Evolutionary conservation across 2,797 vertebrate genomes (phyloP).

Genomic region (Pithecia hirsuta): DNA sequence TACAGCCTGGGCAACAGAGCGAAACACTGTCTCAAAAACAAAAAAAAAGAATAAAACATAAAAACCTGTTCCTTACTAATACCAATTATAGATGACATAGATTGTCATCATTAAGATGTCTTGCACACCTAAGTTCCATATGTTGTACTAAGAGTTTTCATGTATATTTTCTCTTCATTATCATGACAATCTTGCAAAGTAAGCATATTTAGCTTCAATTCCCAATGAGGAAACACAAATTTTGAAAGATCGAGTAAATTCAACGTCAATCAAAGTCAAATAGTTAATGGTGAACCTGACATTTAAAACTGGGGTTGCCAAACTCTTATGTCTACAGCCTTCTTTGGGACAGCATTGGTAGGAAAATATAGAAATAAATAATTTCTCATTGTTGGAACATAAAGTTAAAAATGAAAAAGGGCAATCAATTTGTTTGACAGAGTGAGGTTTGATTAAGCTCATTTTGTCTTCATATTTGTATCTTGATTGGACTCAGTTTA

Average conservation of each 20-base stretch:
- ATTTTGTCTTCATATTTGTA: neutral
- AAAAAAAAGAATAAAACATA: neutral
- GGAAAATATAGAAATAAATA: neutral
- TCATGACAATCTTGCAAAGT: neutral
- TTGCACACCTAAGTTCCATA: neutral
- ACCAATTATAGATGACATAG: neutral
- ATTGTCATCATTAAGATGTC: neutral
- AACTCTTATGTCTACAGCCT: neutral
- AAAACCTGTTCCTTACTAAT: neutral
- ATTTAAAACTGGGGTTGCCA: neutral
- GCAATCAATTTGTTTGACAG: neutral
- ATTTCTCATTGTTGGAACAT: neutral
- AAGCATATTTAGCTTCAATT: slow-evolving; percentile 11
- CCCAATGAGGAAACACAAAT: neutral
- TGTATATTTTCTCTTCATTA: neutral
- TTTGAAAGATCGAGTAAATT: neutral
- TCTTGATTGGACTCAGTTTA: neutral
- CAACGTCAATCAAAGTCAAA: neutral
- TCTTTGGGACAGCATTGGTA: neutral
- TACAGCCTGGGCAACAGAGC: neutral
- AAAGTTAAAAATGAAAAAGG: neutral
- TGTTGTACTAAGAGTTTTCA: neutral
- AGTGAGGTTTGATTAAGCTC: neutral
- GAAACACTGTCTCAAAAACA: neutral
- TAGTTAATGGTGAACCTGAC: neutral